Conservation (phyloP, 2,888 invertebrate genomes). For the Cerastis rubricosa region DNA sequence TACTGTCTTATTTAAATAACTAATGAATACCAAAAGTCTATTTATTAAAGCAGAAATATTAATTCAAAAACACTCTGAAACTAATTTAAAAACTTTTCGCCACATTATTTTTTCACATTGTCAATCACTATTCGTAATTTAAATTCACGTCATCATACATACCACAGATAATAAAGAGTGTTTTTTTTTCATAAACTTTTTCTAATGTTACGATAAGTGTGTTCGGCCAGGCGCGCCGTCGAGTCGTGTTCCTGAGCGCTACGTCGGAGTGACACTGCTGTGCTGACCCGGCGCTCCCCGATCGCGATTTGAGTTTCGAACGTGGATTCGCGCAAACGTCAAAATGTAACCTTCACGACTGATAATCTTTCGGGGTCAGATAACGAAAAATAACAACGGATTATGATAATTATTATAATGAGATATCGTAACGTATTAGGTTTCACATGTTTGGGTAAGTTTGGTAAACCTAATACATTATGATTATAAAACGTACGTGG, state of each 20-base stretch:
- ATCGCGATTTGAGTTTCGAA: conserved; percentile 72
- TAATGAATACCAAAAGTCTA: neutral
- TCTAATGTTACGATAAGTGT: conserved; percentile 50
- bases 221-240: conserved; percentile 42
- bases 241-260: conserved; percentile 68
- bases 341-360: conserved; percentile 55
- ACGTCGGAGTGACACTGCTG: conserved; percentile 73
- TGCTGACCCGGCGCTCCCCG: conserved; percentile 71
- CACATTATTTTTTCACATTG: conserved; percentile 47
- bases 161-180: conserved; percentile 23
- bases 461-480: neutral
- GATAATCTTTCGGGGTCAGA: conserved; percentile 33
- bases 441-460: neutral
- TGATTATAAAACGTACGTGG: neutral
- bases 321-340: conserved; percentile 71
- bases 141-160: conserved; percentile 36
- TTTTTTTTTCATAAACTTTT: conserved; percentile 52
- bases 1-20: neutral
- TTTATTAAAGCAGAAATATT: neutral
- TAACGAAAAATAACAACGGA: conserved; percentile 24
- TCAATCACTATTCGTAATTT: conserved; percentile 27
- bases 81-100: conserved; percentile 48
- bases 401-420: conserved; percentile 26
- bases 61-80: conserved; percentile 53
- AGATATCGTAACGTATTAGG: conserved; percentile 26